Base-by-base conservation (phyloP, 2,113 vertebrate genomes). In the Hippocampus abdominalis region DNA sequence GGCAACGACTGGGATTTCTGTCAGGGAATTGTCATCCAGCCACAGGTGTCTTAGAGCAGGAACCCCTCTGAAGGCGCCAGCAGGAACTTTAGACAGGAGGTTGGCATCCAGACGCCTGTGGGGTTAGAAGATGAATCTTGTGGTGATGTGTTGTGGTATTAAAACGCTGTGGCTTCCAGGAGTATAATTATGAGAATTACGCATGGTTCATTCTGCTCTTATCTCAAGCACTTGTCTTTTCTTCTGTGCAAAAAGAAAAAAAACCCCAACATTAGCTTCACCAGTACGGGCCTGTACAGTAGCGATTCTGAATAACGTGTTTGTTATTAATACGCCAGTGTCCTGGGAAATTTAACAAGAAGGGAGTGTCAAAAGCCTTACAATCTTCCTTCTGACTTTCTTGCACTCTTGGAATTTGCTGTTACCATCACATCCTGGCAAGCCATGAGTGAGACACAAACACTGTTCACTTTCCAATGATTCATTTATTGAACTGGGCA, bases 61-160 rank as follows among this genome's bases (percentile, higher is more conserved):
- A 71, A 98, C 92, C 29, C 95, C 94, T 78, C 93, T 87, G 12
- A 98, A 96, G 73, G 95, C 94, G 80, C 85, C 82, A 54, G 94
- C 91, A 0, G 95, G 96, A 70, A 98, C 94, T 84, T 91, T 92
- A 54, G 93, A 91, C 89, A 98, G 92, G 75, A 97, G 92, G 90
- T 98, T 98, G 20, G 96, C 96, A 74, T 98, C 96, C 60, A 98
- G 93, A 75, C 96, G 96, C 76, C 96, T 98, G 88, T 67, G 56
- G 82, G 76, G 75, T 49, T 39, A 87, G 56, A 71, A 75, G 72
- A 81, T 71, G 75, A 51, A 44, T 72, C 51, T 56, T 74, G 67
- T 64, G 75, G 44, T 75, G 71, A 68, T 76, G 80, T 76, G 73
- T 79, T 23, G 27, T 68, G 66, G 65, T 73, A 67, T 29, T 77